Conservation (phyloP, 2,797 vertebrate species). For the Macroramphosus scolopax region DNA sequence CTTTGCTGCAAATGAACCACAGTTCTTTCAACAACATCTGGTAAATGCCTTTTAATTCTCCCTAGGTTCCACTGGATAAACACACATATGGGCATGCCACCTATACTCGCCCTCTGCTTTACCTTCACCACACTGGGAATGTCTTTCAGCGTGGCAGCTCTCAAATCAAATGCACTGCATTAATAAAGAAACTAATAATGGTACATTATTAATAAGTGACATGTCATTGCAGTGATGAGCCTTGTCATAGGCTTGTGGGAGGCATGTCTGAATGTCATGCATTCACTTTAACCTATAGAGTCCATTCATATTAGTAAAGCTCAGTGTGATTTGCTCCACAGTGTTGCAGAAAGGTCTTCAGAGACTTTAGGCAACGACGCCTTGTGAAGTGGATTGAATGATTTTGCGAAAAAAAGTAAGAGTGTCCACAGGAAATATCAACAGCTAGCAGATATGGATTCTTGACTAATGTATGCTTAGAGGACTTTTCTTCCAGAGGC, state of each 20-base stretch:
- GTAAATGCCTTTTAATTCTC: slow-evolving; percentile 1
- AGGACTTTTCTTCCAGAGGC: not conserved
- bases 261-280: slow-evolving; percentile 33
- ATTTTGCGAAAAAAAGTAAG: too few species aligned
- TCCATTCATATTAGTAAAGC: slow-evolving; percentile 34
- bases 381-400: too few species aligned
- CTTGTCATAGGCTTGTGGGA: slow-evolving; percentile 37
- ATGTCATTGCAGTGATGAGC: slow-evolving; percentile 42
- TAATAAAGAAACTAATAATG: too few species aligned
- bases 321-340: slow-evolving; percentile 30
- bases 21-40: slow-evolving; percentile 13
- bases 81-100: too few species aligned
- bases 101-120: too few species aligned
- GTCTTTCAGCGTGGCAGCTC: too few species aligned
- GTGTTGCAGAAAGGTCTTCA: slow-evolving; percentile 29
- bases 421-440: slow-evolving; percentile 30
- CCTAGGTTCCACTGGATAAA: not conserved
- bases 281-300: slow-evolving; percentile 38
- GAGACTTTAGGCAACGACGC: slow-evolving; percentile 19
- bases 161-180: too few species aligned
- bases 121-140: too few species aligned
- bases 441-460: slow-evolving; percentile 15
- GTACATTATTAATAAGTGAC: slow-evolving; percentile 35
- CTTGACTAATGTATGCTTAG: not conserved
- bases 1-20: not conserved